Percentiles rank a stretch among this genome's conserved stretches.
Evolutionary conservation across 2,113 vertebrate species (phyloP).

Genomic region (Rhea americana): DNA sequence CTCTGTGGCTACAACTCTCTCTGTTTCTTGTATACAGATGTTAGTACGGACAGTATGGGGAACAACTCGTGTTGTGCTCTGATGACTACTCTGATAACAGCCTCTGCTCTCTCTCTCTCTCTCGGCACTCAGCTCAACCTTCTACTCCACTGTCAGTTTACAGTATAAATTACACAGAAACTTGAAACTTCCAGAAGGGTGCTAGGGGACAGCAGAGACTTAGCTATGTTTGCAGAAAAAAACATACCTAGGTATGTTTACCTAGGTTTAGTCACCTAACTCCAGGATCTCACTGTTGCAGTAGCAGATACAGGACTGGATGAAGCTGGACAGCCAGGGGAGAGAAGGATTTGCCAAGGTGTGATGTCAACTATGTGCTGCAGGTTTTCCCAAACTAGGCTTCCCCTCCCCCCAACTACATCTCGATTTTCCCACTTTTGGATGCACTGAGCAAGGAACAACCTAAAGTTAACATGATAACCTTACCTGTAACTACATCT

Average conservation of each 20-base stretch:
- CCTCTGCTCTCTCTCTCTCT: not conserved
- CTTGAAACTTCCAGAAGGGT: not conserved
- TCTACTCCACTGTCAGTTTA: not conserved
- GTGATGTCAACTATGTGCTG: not conserved
- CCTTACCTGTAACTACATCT: not conserved
- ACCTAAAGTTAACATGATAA: not conserved
- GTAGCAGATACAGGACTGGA: not conserved
- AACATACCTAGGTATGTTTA: too few relatives aligned
- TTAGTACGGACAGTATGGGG: not conserved
- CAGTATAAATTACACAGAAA: not conserved
- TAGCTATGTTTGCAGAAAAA: not conserved
- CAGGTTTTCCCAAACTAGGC: not conserved
- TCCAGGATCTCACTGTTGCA: not conserved
- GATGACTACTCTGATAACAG: not conserved
- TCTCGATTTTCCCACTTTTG: not conserved
- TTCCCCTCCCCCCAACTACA: not conserved
- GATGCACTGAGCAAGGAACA: not conserved
- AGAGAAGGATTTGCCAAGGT: not conserved
- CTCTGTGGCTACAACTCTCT: not conserved
- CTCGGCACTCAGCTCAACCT: not conserved
- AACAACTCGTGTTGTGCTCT: slow-evolving; percentile 26
- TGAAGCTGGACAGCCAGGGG: not conserved
- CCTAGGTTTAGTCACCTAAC: not conserved
- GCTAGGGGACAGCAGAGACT: not conserved
- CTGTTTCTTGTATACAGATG: slow-evolving; percentile 39